Evolutionary conservation across 2,113 vertebrate species (phyloP).

Genomic region (Struthidea cinerea): DNA sequence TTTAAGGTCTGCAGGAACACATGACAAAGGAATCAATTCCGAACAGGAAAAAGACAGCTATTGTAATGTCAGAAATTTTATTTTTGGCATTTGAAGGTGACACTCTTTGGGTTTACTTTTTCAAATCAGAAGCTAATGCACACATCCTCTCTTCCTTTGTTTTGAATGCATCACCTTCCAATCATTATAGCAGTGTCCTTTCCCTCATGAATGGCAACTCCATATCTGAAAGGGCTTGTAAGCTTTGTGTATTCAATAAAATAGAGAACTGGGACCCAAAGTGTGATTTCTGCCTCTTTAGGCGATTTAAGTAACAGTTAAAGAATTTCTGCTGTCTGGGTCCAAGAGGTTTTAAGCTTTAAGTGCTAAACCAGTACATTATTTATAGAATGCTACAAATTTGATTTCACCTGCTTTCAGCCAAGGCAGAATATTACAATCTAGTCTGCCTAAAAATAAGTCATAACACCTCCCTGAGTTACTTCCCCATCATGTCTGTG

Average conservation of each 20-base stretch:
- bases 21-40: background rate
- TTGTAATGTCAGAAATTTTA: background rate
- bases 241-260: background rate
- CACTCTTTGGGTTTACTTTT: background rate
- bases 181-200: background rate
- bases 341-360: background rate
- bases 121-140: background rate
- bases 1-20: background rate
- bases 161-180: background rate
- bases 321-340: background rate
- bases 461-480: background rate
- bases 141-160: background rate
- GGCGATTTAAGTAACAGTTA: background rate
- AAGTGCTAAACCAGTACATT: background rate
- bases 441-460: background rate
- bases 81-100: background rate
- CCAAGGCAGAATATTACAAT: background rate
- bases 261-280: background rate
- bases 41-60: background rate
- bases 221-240: background rate
- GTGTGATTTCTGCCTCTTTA: background rate
- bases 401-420: background rate
- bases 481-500: background rate
- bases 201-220: background rate
- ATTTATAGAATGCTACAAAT: background rate